Conservation (phyloP, 1,140 invertebrate genomes). For the Wiebesia pumilae region DNA sequence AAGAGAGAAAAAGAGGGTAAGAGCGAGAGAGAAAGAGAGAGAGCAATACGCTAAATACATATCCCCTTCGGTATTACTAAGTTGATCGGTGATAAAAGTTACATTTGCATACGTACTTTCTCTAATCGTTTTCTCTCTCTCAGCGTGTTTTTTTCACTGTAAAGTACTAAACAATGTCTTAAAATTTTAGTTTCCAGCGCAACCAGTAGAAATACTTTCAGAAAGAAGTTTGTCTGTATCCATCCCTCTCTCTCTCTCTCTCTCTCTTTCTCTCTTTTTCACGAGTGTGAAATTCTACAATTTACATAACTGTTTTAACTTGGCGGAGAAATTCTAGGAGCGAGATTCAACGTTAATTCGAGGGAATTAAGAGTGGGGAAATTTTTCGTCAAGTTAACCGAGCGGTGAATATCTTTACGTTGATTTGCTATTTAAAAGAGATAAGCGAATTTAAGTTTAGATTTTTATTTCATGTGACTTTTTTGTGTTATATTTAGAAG, state of each 20-base stretch:
- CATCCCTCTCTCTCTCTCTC: background rate
- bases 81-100: slow-evolving; percentile 28
- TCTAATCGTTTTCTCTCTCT: slow-evolving; percentile 4
- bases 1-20: background rate
- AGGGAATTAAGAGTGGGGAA: slow-evolving; percentile 34
- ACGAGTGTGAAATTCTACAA: slow-evolving; percentile 42
- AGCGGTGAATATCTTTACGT: slow-evolving; percentile 33
- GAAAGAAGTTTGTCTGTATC: slow-evolving; percentile 2
- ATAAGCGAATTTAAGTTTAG: slow-evolving; percentile 25
- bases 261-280: background rate
- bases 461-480: slow-evolving; percentile 32
- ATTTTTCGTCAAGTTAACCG: slow-evolving; percentile 37
- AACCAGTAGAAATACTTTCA: background rate
- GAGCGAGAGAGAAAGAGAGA: background rate
- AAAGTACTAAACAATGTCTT: slow-evolving; percentile 48
- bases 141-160: slow-evolving; percentile 21
- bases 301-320: slow-evolving; percentile 51
- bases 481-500: slow-evolving; percentile 6
- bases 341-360: slow-evolving; percentile 41
- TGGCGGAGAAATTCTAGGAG: slow-evolving; percentile 4
- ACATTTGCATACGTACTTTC: background rate
- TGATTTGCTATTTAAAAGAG: slow-evolving; percentile 43
- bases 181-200: slow-evolving; percentile 15
- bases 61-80: slow-evolving; percentile 23
- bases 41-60: background rate